These are phyloP conservation scores for Pithys albifrons DNA, from an alignment of 2,113 vertebrate genomes.

Conservation along the genomic window DNA sequence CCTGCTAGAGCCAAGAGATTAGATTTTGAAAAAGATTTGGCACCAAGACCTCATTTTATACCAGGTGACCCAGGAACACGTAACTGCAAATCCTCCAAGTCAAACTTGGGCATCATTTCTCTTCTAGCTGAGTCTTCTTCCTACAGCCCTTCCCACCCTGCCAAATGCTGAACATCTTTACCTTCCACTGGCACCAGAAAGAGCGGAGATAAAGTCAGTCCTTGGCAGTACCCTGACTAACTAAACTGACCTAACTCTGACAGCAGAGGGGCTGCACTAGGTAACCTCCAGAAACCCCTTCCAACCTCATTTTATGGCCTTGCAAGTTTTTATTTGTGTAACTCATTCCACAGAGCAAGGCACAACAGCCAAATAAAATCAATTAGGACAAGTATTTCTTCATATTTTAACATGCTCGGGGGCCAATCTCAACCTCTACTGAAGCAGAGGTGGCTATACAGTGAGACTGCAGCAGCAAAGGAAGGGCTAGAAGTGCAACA, in stretches of 20 bases:
- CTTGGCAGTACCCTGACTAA: neutral
- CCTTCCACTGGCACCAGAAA: neutral
- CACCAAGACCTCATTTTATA: neutral
- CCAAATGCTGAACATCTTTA: neutral
- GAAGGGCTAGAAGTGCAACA: neutral
- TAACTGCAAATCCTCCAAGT: neutral
- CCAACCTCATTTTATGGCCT: neutral
- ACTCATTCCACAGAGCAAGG: neutral
- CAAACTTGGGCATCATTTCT: neutral
- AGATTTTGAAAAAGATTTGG: neutral
- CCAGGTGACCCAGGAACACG: neutral
- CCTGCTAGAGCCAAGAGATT: neutral
- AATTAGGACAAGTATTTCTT: neutral
- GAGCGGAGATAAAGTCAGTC: neutral
- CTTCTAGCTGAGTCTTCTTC: neutral
- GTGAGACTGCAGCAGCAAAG: neutral
- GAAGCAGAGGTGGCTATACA: neutral
- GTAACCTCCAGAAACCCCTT: neutral
- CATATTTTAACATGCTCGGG: neutral
- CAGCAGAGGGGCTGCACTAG: neutral
- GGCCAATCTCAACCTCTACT: neutral
- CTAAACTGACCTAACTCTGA: neutral
- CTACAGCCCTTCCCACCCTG: neutral
- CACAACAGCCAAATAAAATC: neutral
- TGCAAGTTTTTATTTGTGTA: neutral